phyloP scores from a whole-genome alignment of 2,113 vertebrate genomes.

The Cygnus atratus region DNA sequence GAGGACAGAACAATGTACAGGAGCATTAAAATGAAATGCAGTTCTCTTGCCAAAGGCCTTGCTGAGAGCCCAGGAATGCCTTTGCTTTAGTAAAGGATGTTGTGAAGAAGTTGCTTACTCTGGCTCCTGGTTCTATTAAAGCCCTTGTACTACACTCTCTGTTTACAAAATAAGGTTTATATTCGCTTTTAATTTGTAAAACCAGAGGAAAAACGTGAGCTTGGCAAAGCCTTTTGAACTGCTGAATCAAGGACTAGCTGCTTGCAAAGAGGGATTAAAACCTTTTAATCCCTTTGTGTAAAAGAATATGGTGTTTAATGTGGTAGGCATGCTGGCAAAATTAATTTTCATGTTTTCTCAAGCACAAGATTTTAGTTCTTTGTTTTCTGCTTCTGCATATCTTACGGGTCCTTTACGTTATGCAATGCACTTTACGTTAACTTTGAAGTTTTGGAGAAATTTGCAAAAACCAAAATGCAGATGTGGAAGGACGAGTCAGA shows the following conservation, averaged over 20 bases:
- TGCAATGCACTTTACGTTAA: background rate
- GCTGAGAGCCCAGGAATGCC: background rate
- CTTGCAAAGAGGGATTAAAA: constrained; percentile 66
- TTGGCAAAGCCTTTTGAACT: constrained; percentile 59
- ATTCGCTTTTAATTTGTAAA: constrained; percentile 47
- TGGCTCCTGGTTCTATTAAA: constrained; percentile 20
- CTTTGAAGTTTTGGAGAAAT: constrained; percentile 46
- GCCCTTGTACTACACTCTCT: background rate
- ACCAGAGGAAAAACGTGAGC: constrained; percentile 30
- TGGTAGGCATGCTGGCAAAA: constrained; percentile 66
- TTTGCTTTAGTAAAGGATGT: constrained; percentile 14
- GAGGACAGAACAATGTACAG: background rate
- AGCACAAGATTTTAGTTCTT: constrained; percentile 49
- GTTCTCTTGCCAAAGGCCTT: background rate
- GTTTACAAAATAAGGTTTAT: constrained; percentile 55
- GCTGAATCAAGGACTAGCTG: constrained; percentile 54
- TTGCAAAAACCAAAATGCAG: constrained; percentile 23
- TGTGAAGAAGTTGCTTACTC: constrained; percentile 17
- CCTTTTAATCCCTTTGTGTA: constrained; percentile 65
- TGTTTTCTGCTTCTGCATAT: constrained; percentile 38
- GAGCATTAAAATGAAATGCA: constrained; percentile 41
- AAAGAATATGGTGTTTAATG: constrained; percentile 63
- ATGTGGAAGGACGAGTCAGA: constrained; percentile 3
- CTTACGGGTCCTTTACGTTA: background rate
- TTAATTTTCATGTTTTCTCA: constrained; percentile 72